Conservation (phyloP, 2,888 invertebrate species). For the Anthoptus insignis region DNA sequence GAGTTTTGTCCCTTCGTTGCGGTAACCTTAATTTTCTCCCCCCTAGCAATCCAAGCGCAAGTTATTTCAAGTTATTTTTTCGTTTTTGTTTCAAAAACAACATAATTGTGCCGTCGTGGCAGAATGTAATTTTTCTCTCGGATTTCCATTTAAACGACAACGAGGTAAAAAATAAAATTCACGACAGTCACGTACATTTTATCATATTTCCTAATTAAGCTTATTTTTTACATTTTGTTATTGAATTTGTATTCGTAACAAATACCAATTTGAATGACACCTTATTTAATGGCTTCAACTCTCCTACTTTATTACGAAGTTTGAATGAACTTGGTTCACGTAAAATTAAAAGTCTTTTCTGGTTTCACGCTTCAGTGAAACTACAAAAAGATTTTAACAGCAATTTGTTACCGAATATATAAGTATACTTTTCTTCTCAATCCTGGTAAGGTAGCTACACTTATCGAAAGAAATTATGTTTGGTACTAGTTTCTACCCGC, state of each 20-base stretch:
- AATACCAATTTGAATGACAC: neutral
- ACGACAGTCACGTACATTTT: conserved; percentile 70
- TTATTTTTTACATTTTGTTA: conserved; percentile 59
- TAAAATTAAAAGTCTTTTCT: too few species aligned
- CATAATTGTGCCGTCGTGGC: conserved; percentile 68
- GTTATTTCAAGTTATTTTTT: conserved; percentile 53
- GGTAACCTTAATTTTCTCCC: conserved; percentile 31
- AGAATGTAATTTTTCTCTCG: conserved; percentile 66
- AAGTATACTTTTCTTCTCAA: too few species aligned
- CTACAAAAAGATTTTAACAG: too few species aligned
- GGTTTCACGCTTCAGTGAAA: neutral
- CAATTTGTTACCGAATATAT: too few species aligned
- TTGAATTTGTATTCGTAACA: conserved; percentile 24
- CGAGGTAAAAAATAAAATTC: conserved; percentile 69
- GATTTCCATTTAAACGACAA: conserved; percentile 67
- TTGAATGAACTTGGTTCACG: neutral
- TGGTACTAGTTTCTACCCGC: too few species aligned
- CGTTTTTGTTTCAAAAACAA: conserved; percentile 56
- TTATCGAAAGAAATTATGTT: too few species aligned
- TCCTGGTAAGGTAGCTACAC: too few species aligned
- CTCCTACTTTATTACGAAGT: neutral
- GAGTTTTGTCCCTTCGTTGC: conserved; percentile 9
- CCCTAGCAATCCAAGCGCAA: conserved; percentile 29
- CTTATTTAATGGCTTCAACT: conserved; percentile 2
- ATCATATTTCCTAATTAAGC: conserved; percentile 68